Percentiles rank a stretch among this genome's conserved stretches.
phyloP scores from a whole-genome alignment of 2,113 vertebrate species.

The Accipiter virgatus region DNA sequence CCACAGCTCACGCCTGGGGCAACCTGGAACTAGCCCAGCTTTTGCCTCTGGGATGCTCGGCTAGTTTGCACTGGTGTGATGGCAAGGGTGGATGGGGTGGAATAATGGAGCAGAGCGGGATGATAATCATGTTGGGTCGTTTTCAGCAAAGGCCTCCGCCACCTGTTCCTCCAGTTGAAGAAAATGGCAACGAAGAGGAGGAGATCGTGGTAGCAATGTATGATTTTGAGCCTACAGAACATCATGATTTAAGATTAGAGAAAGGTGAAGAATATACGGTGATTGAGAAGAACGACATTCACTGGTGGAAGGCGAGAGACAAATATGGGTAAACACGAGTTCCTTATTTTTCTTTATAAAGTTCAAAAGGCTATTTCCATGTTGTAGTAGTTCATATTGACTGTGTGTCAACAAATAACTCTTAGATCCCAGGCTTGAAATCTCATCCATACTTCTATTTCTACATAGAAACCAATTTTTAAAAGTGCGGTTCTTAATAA shows the following conservation, averaged over 20 bases:
- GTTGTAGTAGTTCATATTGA: not conserved
- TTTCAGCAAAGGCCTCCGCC: slow-evolving; percentile 76
- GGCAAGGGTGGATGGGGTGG: not conserved
- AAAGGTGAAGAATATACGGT: slow-evolving; percentile 87
- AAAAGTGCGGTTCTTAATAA: accelerated
- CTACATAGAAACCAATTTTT: not conserved
- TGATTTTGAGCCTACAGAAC: slow-evolving; percentile 84
- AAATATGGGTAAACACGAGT: slow-evolving; percentile 78
- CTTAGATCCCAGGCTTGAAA: not conserved
- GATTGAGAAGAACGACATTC: slow-evolving; percentile 84
- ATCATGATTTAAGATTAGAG: slow-evolving; percentile 85
- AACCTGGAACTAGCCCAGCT: not conserved
- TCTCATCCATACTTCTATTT: not conserved
- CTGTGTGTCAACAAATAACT: not conserved
- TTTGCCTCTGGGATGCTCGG: not conserved
- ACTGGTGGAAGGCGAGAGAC: slow-evolving; percentile 91
- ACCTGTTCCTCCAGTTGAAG: not conserved
- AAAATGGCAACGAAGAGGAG: slow-evolving; percentile 63
- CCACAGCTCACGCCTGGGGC: not conserved
- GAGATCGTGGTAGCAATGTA: slow-evolving; percentile 88
- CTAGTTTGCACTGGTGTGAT: not conserved
- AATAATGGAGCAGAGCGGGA: not conserved
- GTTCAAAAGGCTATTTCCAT: not conserved
- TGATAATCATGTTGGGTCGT: not conserved
- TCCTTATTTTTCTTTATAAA: not conserved